Percentiles rank a stretch among this genome's conserved stretches.
These are phyloP conservation scores for Monarcha castaneiventris DNA, from an alignment of 2,113 vertebrate genomes.

Conservation along the genomic window DNA sequence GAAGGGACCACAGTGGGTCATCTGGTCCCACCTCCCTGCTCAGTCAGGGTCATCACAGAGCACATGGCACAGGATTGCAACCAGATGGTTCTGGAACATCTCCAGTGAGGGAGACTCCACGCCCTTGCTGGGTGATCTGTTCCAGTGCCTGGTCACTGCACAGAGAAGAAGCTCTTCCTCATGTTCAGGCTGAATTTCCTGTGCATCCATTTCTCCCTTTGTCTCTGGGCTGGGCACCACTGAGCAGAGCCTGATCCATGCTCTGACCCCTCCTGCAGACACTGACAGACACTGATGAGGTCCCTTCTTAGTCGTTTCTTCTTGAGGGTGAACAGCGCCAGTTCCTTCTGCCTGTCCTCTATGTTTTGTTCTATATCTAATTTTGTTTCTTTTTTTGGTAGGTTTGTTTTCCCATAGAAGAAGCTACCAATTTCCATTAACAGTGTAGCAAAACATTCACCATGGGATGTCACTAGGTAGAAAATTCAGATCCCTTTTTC, in stretches of 20 bases:
- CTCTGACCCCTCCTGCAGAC: background rate
- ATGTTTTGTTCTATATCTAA: background rate
- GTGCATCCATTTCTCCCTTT: fast-evolving
- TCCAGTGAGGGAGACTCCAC: background rate
- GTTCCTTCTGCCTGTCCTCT: background rate
- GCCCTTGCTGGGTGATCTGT: fast-evolving
- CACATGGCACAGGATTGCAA: background rate
- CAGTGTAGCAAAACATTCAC: background rate
- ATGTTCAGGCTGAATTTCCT: background rate
- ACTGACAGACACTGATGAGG: background rate
- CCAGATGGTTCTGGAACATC: fast-evolving
- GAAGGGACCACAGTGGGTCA: background rate
- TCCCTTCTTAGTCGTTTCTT: fast-evolving
- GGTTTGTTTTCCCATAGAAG: background rate
- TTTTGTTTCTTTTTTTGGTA: background rate
- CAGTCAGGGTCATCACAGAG: background rate
- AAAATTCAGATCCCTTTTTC: background rate
- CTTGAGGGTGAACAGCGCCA: fast-evolving
- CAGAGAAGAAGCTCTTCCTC: background rate
- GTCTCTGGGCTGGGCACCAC: background rate
- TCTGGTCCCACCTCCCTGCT: background rate
- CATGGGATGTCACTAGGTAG: background rate
- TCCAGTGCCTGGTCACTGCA: fast-evolving
- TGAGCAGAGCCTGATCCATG: background rate
- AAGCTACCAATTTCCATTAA: background rate